Conservation (phyloP, 2,888 invertebrate species). For the Cristatella mucedo region DNA sequence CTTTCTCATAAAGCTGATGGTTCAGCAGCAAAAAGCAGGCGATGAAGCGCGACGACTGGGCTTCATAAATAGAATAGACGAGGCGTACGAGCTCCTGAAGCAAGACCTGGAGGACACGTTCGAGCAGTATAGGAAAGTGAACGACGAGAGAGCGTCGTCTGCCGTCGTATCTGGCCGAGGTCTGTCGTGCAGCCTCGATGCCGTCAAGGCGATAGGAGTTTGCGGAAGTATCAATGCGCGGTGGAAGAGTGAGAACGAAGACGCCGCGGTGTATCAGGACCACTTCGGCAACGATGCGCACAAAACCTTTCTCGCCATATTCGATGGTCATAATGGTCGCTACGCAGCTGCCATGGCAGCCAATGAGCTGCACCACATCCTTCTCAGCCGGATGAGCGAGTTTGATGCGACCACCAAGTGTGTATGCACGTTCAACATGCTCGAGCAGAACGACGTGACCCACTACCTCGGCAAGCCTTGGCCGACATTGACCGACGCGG, state of each 20-base stretch:
- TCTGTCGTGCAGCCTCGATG: background rate
- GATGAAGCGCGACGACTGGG: slow-evolving; percentile 15
- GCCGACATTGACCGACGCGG: too few species aligned
- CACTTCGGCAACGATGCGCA: slow-evolving; percentile 26
- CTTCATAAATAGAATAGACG: slow-evolving; percentile 18
- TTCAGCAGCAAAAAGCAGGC: slow-evolving; percentile 11
- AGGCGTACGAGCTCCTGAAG: slow-evolving; percentile 30
- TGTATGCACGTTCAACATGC: slow-evolving; percentile 18
- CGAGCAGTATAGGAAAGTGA: slow-evolving; percentile 19
- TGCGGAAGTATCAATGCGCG: slow-evolving; percentile 21
- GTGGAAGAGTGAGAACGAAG: slow-evolving; percentile 34
- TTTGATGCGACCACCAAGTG: slow-evolving; percentile 28
- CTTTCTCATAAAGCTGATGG: too few species aligned
- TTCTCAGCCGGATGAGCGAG: slow-evolving; percentile 27
- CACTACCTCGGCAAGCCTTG: slow-evolving; percentile 12
- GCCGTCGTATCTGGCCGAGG: slow-evolving; percentile 18
- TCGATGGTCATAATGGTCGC: slow-evolving; percentile 31
- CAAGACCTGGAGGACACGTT: slow-evolving; percentile 25
- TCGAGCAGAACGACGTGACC: slow-evolving; percentile 16
- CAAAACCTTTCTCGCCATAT: slow-evolving; percentile 29
- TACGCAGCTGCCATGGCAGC: slow-evolving; percentile 30
- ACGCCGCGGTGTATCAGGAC: slow-evolving; percentile 28
- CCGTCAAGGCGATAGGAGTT: slow-evolving; percentile 9
- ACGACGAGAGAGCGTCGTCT: slow-evolving; percentile 19
- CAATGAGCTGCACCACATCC: slow-evolving; percentile 25